Evolutionary conservation across 2,797 vertebrate species (phyloP).

Genomic region (Nothura maculosa): DNA sequence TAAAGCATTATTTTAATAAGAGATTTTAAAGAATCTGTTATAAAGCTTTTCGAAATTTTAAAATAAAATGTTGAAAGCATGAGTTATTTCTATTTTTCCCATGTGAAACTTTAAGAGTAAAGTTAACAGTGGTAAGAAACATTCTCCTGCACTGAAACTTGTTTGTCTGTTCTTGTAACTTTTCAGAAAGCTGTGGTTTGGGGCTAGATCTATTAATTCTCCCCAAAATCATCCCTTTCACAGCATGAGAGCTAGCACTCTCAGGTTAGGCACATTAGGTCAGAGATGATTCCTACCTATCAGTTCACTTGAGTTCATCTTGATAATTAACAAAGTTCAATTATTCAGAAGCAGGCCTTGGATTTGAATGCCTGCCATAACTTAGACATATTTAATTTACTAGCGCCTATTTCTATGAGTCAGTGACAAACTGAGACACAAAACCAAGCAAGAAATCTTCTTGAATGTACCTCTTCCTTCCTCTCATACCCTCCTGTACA

Average conservation of each 20-base stretch:
- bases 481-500: accelerated
- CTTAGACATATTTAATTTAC: background rate
- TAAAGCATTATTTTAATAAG: background rate
- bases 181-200: background rate
- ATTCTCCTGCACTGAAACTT: background rate
- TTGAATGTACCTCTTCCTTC: background rate
- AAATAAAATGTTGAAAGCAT: background rate
- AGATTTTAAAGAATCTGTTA: background rate
- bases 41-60: background rate
- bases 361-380: background rate
- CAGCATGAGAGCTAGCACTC: background rate
- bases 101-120: background rate
- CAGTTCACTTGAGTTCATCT: background rate
- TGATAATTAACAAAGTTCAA: background rate
- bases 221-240: background rate
- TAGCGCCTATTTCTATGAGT: background rate
- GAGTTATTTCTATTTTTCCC: background rate
- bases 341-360: background rate
- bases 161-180: background rate
- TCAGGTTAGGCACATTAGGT: background rate
- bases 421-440: background rate
- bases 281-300: background rate
- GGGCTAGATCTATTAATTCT: background rate
- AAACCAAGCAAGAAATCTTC: background rate
- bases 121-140: background rate